Base-by-base conservation (phyloP, 2,888 invertebrate species). In the Cecidostiba fungosa region DNA sequence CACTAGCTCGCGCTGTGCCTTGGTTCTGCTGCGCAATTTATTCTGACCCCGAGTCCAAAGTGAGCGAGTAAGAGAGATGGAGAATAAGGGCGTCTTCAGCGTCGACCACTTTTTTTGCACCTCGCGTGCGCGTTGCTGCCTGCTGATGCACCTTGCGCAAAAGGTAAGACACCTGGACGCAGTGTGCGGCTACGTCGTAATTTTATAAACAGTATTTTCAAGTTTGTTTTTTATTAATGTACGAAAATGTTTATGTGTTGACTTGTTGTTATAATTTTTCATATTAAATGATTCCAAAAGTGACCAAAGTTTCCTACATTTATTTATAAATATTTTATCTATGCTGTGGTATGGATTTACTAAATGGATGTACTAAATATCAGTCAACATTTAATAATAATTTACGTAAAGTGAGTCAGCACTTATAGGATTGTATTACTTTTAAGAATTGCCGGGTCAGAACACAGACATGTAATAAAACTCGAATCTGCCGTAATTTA, bases 111-210 rank as follows among this genome's bases (percentile, higher is more conserved):
- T 72, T 70, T 70, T n/a, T 70, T 70, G 12, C 50, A 16, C 26
- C 50, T 10, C 50, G n/a, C 47, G 29, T n/a, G 77, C 10, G 29
- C 10, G 29, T 19, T 32, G 43, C 8, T 29, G 29, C 66, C 16
- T 14, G 66, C 26, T 62, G 39, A 62, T 62, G 39, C 77, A 77
- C 77, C 77, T 77, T 62, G 77, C 77, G 62, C 36, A 47, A 74
- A n/a, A 23, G 47, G 26, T 36, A 39, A 73, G 43, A 32, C 66
- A 66, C 66, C 66, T 66, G 66, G 26, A 16, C 29, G 16, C 26
- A 3, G 1, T 29, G 8, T n/a, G 54, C 8, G 54, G 54, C 54
- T 66, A 26, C 26, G 43, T 16, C 73, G 73, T 23, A 23, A n/a
- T 43, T 43, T 36, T n/a, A 4, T 16, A 19, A 23, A 39, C 23